Evolutionary conservation across 2,888 invertebrate genomes (phyloP), one percentile per base, ranked within the genome.

Genomic region (Sphecodes monilicornis): DNA sequence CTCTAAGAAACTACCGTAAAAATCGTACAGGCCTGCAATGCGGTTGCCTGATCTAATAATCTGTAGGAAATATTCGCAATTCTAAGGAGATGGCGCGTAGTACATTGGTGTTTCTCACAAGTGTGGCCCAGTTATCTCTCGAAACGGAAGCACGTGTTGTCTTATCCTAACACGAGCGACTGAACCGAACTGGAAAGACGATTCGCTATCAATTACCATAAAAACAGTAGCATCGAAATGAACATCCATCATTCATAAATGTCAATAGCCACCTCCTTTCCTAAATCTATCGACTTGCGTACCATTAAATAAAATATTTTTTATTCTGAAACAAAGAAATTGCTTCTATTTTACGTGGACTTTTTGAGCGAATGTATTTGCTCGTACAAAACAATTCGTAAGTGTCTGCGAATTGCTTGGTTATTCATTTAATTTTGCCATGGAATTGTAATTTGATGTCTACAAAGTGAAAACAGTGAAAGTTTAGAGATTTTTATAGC

Each of bases 121-220:
- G 75, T 90, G 76, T 90, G 91, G 84, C 89, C 91, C 89, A 90
- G 91, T 91, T 93, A 91, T 90, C 86, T 86, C 57, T 41, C 88
- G 84, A 83, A 75, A 90, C 89, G 86, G 87, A 92, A 92, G 86
- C 80, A 82, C 76, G 54, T 82, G 68, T 78, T 84, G 74, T 69
- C 83, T 76, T 80, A 83, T 80, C 84, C 66, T 60, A 82, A 78
- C 60, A 76, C 46, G 68, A 46, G 57, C 80, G 60, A 60, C 76
- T 76, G 78, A 86, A 89, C 76, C 80, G 78, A 82, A 75, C 69
- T 75, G 66, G 26, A 64, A 80, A 80, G 13, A 39, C 69, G 60
- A 50, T 82, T 82, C n/a, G n/a, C n/a, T n/a, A n/a, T n/a, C 82
- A 66, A 82, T 82, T 82, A 75, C 32, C 64, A 36, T 75, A 81